Percentiles rank a stretch among this genome's conserved stretches.
phyloP scores from a whole-genome alignment of 2,888 invertebrate genomes.

The Ophioninae sp. region DNA sequence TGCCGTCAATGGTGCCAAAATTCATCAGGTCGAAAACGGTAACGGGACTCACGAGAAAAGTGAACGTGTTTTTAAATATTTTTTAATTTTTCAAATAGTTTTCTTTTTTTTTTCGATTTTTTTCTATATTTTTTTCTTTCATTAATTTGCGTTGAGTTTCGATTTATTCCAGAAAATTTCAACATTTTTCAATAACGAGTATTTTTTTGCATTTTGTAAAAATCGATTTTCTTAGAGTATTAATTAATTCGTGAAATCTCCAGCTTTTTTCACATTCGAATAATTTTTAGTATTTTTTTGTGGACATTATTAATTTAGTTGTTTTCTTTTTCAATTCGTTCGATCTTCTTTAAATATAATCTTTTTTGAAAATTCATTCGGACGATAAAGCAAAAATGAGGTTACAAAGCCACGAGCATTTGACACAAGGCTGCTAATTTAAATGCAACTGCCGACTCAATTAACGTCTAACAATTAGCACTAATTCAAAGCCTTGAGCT shows the following conservation, averaged over 20 bases:
- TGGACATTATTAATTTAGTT: neutral
- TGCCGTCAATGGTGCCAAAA: conserved; percentile 74
- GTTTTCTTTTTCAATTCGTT: neutral
- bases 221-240: too few relatives aligned
- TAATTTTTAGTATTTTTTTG: neutral
- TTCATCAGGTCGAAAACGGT: conserved; percentile 78
- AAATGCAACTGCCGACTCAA: conserved; percentile 53
- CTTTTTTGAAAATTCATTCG: neutral
- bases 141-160: neutral
- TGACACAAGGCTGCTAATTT: conserved; percentile 36
- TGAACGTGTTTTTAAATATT: too few relatives aligned
- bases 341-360: neutral
- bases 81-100: too few relatives aligned
- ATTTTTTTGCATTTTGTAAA: too few relatives aligned
- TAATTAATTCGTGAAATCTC: too few relatives aligned
- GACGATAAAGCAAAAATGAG: neutral
- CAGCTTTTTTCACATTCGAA: too few relatives aligned
- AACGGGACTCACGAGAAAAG: conserved; percentile 60
- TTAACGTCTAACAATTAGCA: conserved; percentile 45
- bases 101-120: neutral
- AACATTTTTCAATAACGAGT: too few relatives aligned
- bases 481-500: conserved; percentile 35
- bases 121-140: neutral
- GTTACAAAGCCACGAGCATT: neutral
- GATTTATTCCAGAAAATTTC: too few relatives aligned